Percentiles rank a stretch among this genome's conserved stretches.
These are phyloP conservation scores for Lutjanus campechanus DNA, from an alignment of 2,797 vertebrate genomes.

Conservation along the genomic window DNA sequence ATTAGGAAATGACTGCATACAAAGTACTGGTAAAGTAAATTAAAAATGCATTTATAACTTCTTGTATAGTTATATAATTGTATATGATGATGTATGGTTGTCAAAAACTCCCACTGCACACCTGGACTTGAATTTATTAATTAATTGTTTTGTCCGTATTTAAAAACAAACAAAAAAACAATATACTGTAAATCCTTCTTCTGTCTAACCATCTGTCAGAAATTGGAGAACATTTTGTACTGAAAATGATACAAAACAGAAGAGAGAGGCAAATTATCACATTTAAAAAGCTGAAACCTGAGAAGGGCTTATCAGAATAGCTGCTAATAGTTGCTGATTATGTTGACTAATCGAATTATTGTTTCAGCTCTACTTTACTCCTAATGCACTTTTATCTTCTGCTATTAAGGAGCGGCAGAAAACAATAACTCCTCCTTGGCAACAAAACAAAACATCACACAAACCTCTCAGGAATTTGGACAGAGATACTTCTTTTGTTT, in stretches of 20 bases:
- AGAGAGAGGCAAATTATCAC: not conserved
- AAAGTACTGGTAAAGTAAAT: too few relatives aligned
- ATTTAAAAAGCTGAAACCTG: conserved; percentile 1
- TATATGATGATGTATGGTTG: too few relatives aligned
- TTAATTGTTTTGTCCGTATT: not conserved
- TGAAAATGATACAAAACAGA: not conserved
- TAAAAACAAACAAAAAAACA: too few relatives aligned
- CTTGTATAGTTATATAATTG: too few relatives aligned
- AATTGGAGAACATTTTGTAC: not conserved
- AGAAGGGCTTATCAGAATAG: conserved; percentile 23
- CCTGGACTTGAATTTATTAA: too few relatives aligned
- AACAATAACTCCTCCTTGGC: conserved; percentile 10
- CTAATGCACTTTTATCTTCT: conserved; percentile 19
- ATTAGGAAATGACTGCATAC: too few relatives aligned
- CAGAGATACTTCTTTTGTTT: conserved; percentile 35
- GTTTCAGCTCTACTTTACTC: conserved; percentile 3
- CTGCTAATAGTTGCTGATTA: conserved; percentile 23
- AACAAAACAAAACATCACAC: conserved; percentile 30
- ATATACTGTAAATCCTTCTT: not conserved
- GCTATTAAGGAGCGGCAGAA: conserved; percentile 8
- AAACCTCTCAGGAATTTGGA: conserved; percentile 22
- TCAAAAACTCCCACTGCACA: too few relatives aligned
- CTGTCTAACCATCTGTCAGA: not conserved
- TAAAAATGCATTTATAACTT: too few relatives aligned
- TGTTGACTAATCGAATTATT: conserved; percentile 21